Conservation (phyloP, 1,140 invertebrate genomes). For the Aphaenogaster rudis region DNA sequence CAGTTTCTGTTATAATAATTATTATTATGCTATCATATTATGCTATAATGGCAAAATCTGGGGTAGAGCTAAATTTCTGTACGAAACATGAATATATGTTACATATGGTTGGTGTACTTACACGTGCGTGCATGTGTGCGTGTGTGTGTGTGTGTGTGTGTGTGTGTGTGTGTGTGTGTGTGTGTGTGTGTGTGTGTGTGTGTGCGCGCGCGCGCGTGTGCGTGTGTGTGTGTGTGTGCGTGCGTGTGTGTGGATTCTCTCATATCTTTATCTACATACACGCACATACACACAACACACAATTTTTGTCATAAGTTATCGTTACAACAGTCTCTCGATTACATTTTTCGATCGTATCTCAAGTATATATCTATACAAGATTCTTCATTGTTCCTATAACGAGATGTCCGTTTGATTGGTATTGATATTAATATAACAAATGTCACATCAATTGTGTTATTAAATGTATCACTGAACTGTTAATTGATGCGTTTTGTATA, state of each 20-base stretch:
- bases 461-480: constrained; percentile 56
- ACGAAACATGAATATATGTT: constrained; percentile 75
- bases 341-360: constrained; percentile 65
- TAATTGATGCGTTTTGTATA: constrained; percentile 51
- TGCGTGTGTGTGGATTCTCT: neutral
- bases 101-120: constrained; percentile 64
- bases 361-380: constrained; percentile 52
- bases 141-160: neutral
- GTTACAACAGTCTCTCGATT: constrained; percentile 57
- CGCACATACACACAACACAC: neutral
- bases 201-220: no score
- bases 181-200: neutral
- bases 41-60: constrained; percentile 79
- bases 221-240: neutral
- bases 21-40: constrained; percentile 68
- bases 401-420: constrained; percentile 62
- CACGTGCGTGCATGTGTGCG: neutral
- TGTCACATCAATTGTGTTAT: constrained; percentile 30
- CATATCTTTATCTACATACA: constrained; percentile 24
- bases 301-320: constrained; percentile 59
- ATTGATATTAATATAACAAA: constrained; percentile 50
- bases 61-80: constrained; percentile 68
- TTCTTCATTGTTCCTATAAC: constrained; percentile 60
- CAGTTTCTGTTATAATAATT: constrained; percentile 42
- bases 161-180: neutral